Base-by-base conservation (phyloP, 1,140 invertebrate genomes). In the Trypoxylus dichotomus region DNA sequence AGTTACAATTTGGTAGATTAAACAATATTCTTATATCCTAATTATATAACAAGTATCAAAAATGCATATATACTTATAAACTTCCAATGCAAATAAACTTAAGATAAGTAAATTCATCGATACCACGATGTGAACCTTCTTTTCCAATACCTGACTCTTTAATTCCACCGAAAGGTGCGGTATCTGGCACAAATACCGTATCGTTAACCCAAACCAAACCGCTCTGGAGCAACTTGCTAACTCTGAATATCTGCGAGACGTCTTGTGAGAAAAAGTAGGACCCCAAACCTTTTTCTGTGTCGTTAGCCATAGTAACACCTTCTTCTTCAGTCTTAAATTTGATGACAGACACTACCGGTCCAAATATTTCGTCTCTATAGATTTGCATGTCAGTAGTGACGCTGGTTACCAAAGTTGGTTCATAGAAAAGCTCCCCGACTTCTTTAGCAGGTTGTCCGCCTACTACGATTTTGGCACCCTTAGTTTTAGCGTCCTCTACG, bases 161-260 rank as follows among this genome's bases (percentile, higher is more conserved):
- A 10, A 98, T 89, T 1, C 98, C 98, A 24, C 98, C 98, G 85
- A 96, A 99, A 37, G 98, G 94, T 72, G 94, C 94, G 89, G 99
- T 97, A 1, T 94, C 89, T n/a, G 92, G 90, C 1, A 96, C 97
- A 74, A 99, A 93, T 0, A 98, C 86, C 1, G 96, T 97, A 88
- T 99, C 98, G 88, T 99, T 99, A 0, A 99, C 93, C 3, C 96
- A 98, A 74, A 99, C 91, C 94, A 96, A 96, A 19, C 98, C 98
- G 79, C 95, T 94, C 86, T 99, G 93, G 41, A 99, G 85, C 78
- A 91, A 88, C 81, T 91, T 92, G 0, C 95, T 92, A 63, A 99
- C 96, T 81, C 97, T 89, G 88, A 96, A 97, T 68, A 97, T 92
- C 87, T 99, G 98, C 19, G 92, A 90, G 43, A 97, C 82, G 88